phyloP scores from a whole-genome alignment of 2,888 invertebrate species.

The Ophion slaviceki region DNA sequence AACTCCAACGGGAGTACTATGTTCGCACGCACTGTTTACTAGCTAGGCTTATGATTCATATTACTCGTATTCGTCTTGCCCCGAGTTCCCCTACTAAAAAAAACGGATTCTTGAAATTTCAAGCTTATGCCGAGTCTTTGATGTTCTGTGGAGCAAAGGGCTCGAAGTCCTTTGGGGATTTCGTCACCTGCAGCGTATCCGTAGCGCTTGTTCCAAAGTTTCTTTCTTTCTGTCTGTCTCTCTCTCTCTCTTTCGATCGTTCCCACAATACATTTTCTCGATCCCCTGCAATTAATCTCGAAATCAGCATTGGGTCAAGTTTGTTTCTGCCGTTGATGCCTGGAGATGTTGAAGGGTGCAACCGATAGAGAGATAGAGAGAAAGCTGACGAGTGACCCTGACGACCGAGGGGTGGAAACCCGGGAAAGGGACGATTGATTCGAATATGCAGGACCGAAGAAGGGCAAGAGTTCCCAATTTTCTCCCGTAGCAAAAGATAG shows the following conservation, averaged over 20 bases:
- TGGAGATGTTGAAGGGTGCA: constrained; percentile 14
- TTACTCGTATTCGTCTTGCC: too few species aligned
- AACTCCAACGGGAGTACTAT: too few species aligned
- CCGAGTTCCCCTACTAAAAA: too few species aligned
- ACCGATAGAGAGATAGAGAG: not conserved
- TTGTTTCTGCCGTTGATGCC: constrained; percentile 35
- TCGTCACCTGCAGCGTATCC: too few species aligned
- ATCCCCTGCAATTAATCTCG: constrained; percentile 13
- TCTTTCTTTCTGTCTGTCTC: not conserved
- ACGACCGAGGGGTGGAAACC: constrained; percentile 31
- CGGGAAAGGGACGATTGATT: constrained; percentile 25
- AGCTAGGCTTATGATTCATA: too few species aligned
- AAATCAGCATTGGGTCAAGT: constrained; percentile 37
- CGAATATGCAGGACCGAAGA: constrained; percentile 9
- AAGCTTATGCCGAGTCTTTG: too few species aligned
- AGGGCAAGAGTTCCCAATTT: constrained; percentile 53
- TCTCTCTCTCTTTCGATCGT: not conserved
- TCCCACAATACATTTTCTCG: not conserved
- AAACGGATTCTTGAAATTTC: too few species aligned
- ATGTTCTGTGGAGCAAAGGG: too few species aligned
- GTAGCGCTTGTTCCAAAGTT: not conserved
- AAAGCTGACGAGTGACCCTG: constrained; percentile 11
- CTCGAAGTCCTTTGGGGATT: too few species aligned
- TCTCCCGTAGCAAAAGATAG: constrained; percentile 43
- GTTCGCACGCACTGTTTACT: too few species aligned